A percentile compares a stretch with the other conserved stretches of the same genome.
Evolutionary conservation across 2,113 vertebrate species (phyloP).

Genomic region (Prinia subflava): DNA sequence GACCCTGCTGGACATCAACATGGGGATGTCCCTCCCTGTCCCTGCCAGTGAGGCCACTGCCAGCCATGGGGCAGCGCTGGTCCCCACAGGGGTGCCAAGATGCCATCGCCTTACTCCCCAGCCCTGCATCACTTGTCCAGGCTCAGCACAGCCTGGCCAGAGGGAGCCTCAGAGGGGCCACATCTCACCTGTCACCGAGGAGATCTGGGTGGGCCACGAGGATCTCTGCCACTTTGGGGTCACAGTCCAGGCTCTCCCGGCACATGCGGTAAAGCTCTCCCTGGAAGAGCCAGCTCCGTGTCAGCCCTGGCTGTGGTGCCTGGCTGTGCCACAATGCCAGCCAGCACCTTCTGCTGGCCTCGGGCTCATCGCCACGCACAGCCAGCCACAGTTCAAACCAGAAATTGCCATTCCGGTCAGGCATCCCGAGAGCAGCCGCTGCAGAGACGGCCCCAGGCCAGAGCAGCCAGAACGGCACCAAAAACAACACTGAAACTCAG

Average conservation of each 20-base stretch:
- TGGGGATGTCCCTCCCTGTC: neutral
- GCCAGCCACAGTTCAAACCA: neutral
- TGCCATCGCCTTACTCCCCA: fast-evolving
- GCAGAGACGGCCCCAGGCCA: neutral
- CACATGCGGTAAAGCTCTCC: slow-evolving; percentile 82
- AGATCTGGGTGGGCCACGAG: slow-evolving; percentile 75
- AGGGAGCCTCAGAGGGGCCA: neutral
- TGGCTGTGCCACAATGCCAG: neutral
- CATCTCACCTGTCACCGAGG: slow-evolving; percentile 78
- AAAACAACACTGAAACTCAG: neutral
- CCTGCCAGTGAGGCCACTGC: neutral
- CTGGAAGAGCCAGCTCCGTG: slow-evolving; percentile 39
- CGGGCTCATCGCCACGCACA: neutral
- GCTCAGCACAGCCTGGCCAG: neutral
- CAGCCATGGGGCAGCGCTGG: neutral
- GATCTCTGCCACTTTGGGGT: slow-evolving; percentile 66
- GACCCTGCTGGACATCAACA: neutral
- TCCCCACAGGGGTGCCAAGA: neutral
- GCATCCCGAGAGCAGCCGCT: neutral
- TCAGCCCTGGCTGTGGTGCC: neutral
- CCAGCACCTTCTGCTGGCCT: neutral
- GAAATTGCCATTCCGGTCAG: neutral
- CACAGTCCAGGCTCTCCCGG: slow-evolving; percentile 75
- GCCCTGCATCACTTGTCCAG: fast-evolving
- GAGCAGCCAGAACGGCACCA: neutral